Conservation (phyloP, 2,888 invertebrate species). For the Nymphalis polychloros region DNA sequence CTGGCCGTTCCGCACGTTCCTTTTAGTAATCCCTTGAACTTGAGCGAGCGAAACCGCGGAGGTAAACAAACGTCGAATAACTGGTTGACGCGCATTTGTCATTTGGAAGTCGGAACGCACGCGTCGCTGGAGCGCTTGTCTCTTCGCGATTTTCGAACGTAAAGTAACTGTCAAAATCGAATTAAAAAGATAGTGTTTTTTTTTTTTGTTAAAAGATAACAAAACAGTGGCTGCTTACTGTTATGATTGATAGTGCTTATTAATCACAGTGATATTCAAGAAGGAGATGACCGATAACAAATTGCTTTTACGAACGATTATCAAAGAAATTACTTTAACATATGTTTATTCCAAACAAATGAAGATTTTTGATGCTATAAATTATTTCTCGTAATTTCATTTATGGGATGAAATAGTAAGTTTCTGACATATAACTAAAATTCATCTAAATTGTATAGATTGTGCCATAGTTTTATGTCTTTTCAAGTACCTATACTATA, state of each 20-base stretch:
- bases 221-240: conserved; percentile 12
- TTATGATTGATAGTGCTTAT: conserved; percentile 25
- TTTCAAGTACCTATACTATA: too few relatives aligned
- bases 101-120: conserved; percentile 70
- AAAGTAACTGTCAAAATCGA: conserved; percentile 41
- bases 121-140: conserved; percentile 56
- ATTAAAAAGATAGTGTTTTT: conserved; percentile 16
- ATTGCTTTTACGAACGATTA: conserved; percentile 12
- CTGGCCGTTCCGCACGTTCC: conserved; percentile 48
- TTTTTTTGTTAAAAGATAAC: conserved; percentile 4
- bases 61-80: conserved; percentile 65
- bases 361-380: not conserved
- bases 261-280: conserved; percentile 47
- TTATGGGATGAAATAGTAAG: conserved; percentile 8
- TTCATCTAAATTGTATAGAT: not conserved
- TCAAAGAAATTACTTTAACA: not conserved
- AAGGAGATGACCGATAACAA: conserved; percentile 55
- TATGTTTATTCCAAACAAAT: not conserved
- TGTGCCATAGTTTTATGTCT: conserved; percentile 11
- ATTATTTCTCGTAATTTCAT: not conserved
- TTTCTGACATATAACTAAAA: not conserved
- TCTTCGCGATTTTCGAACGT: conserved; percentile 53
- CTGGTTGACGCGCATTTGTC: conserved; percentile 71
- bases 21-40: conserved; percentile 73
- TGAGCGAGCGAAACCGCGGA: conserved; percentile 55